A percentile compares a stretch with the other conserved stretches of the same genome.
These are phyloP conservation scores for Sarcoramphus papa DNA, from an alignment of 2,797 vertebrate species.

Conservation along the genomic window DNA sequence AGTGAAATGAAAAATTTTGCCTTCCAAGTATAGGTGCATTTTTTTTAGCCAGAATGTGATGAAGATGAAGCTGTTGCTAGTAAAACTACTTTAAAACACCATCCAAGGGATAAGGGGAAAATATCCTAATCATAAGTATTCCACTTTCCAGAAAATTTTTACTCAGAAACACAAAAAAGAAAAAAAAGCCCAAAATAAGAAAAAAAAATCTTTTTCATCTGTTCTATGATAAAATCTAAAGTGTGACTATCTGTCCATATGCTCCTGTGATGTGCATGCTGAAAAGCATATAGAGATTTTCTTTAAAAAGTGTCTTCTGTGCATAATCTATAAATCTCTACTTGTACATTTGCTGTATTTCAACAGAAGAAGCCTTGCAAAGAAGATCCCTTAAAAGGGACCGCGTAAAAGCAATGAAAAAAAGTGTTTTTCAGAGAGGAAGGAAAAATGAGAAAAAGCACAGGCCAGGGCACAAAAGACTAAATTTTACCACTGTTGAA, in stretches of 20 bases:
- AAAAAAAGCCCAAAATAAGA: neutral
- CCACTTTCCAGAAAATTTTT: neutral
- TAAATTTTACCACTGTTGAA: neutral
- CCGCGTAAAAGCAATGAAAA: neutral
- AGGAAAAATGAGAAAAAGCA: neutral
- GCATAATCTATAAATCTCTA: neutral
- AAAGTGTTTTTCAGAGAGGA: neutral
- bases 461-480: neutral
- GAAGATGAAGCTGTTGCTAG: neutral
- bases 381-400: neutral
- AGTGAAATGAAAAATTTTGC: neutral
- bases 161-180: neutral
- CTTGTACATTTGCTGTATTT: neutral
- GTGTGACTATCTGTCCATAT: slow-evolving; percentile 7
- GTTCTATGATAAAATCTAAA: neutral
- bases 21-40: neutral
- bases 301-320: neutral
- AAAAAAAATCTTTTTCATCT: neutral
- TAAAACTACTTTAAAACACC: neutral
- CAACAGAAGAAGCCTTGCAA: neutral
- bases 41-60: neutral
- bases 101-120: neutral
- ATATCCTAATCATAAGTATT: neutral
- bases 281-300: neutral
- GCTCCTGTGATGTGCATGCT: neutral